These are phyloP conservation scores for Poeciliopsis turrubarensis DNA, from an alignment of 2,113 vertebrate genomes.

Conservation along the genomic window DNA sequence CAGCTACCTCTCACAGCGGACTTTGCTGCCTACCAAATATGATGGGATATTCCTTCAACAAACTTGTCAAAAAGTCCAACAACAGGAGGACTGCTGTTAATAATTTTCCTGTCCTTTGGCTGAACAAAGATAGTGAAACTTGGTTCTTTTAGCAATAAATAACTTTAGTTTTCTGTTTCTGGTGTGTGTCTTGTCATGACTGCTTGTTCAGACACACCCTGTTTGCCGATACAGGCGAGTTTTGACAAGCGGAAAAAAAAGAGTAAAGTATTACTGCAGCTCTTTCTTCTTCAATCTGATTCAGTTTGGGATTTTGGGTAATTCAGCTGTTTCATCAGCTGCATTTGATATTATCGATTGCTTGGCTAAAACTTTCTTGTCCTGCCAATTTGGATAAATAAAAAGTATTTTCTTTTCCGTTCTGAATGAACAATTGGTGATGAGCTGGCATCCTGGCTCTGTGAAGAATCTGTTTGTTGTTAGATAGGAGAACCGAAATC, in stretches of 20 bases:
- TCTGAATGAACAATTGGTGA: neutral
- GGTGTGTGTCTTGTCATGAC: neutral
- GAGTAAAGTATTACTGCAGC: neutral
- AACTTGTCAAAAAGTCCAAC: neutral
- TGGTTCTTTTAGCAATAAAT: neutral
- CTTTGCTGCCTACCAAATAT: neutral
- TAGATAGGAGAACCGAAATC: slow-evolving; percentile 28
- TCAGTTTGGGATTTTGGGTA: neutral
- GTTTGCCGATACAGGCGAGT: neutral
- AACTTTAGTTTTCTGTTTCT: neutral
- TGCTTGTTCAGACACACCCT: neutral
- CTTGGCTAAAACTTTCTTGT: neutral
- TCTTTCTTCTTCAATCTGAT: neutral
- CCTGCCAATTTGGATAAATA: neutral
- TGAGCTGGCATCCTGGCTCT: slow-evolving; percentile 29
- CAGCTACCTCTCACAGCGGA: neutral
- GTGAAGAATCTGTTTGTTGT: slow-evolving; percentile 15
- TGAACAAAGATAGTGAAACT: neutral
- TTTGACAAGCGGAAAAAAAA: neutral
- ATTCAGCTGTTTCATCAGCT: neutral
- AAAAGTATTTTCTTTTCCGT: neutral
- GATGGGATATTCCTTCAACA: neutral
- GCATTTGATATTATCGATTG: neutral
- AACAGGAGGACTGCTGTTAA: neutral
- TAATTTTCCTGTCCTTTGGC: neutral